phyloP scores from a whole-genome alignment of 64 coral and sea anemone genomes.

The Pocillopora damicornis region DNA sequence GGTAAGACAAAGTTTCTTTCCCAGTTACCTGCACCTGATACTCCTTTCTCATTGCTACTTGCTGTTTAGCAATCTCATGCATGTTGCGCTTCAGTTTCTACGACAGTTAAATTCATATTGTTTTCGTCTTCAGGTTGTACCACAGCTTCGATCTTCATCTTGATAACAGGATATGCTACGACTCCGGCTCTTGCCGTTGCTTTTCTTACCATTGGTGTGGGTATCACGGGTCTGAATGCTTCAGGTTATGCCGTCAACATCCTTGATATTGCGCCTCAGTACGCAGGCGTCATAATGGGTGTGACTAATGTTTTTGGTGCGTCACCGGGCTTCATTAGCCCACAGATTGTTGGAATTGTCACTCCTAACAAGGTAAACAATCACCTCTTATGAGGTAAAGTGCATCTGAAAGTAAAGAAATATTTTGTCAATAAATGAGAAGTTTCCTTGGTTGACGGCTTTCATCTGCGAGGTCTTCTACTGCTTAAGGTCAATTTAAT shows the following conservation, averaged over 20 bases:
- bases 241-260: conserved; percentile 98
- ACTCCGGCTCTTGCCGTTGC: conserved; percentile 70
- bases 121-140: conserved; percentile 62
- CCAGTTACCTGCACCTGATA: no score
- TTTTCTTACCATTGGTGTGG: conserved; percentile 89
- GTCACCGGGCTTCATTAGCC: conserved; percentile 94
- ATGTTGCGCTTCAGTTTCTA: neutral
- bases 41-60: neutral
- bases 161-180: conserved; percentile 72
- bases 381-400: no score
- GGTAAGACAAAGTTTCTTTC: conserved; percentile 57
- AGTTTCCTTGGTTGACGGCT: no score
- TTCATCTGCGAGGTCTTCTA: no score
- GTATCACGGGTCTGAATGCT: conserved; percentile 94
- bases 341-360: conserved; percentile 91
- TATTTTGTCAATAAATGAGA: no score
- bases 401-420: no score
- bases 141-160: conserved; percentile 81
- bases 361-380: conserved; percentile 88
- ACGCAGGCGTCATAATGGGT: conserved; percentile 97
- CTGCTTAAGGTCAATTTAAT: no score
- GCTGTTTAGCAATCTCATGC: neutral
- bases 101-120: neutral
- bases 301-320: conserved; percentile 96
- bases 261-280: conserved; percentile 97